A percentile compares a stretch with the other conserved stretches of the same genome.
Evolutionary conservation across 2,797 vertebrate species (phyloP).

Genomic region (Merluccius polli): DNA sequence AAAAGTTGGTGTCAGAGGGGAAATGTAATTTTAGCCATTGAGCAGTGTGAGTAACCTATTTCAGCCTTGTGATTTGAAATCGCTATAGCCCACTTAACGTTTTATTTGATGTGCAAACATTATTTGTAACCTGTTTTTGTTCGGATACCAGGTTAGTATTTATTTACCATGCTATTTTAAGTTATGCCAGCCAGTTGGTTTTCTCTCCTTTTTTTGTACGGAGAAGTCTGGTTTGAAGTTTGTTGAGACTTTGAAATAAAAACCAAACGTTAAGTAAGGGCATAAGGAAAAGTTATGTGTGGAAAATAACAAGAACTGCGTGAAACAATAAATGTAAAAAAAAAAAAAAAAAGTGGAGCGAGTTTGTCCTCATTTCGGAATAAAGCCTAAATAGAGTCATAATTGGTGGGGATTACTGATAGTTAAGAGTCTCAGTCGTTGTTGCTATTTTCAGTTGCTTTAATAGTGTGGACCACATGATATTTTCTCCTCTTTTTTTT

Average conservation of each 20-base stretch:
- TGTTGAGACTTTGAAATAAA: neutral
- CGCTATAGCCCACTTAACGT: constrained; percentile 4
- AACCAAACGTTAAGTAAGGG: no score
- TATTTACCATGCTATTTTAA: constrained; percentile 5
- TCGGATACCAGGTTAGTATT: neutral
- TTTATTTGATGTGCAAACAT: constrained; percentile 13
- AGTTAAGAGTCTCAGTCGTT: no score
- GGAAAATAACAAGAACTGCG: neutral
- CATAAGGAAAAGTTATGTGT: neutral
- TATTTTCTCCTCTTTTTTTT: neutral
- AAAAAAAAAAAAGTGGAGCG: no score
- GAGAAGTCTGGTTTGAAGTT: neutral
- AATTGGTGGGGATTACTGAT: no score
- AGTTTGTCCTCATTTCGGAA: no score
- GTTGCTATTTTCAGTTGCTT: neutral
- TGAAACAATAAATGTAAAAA: no score
- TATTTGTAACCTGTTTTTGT: neutral
- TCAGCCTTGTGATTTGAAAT: constrained; percentile 6
- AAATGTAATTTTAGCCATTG: neutral
- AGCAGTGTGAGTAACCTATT: constrained; percentile 3
- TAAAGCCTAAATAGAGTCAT: no score
- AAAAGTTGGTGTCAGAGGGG: neutral
- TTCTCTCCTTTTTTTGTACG: no score
- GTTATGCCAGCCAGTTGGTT: no score
- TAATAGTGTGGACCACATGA: neutral